Conservation (phyloP, 2,797 vertebrate species). For the Bradypus variegatus region DNA sequence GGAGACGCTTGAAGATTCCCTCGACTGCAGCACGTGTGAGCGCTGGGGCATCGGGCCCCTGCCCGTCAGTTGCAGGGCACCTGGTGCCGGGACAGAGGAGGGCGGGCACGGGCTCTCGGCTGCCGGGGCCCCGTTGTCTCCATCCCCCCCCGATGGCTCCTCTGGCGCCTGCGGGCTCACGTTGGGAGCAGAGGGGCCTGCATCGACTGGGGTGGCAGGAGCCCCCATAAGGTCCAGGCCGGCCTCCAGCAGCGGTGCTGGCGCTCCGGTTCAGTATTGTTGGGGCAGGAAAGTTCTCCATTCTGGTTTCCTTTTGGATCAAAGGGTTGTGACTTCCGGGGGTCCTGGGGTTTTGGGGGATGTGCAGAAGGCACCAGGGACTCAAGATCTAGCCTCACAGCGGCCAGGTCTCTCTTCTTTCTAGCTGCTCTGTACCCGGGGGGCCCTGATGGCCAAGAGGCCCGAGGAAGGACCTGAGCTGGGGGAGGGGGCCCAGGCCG, state of each 20-base stretch:
- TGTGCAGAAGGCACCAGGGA: background rate
- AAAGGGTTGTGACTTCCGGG: background rate
- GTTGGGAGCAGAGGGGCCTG: background rate
- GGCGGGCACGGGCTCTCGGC: background rate
- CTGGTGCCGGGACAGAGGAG: background rate
- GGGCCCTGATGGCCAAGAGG: background rate
- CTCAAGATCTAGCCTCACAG: background rate
- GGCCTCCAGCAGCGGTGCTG: background rate
- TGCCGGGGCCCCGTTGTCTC: background rate
- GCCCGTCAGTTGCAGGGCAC: background rate
- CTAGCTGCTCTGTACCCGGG: background rate
- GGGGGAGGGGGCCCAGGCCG: background rate
- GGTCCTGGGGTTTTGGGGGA: background rate
- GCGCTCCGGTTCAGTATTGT: fast-evolving
- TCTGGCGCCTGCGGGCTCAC: background rate
- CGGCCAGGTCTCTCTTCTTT: background rate
- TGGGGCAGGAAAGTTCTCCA: background rate
- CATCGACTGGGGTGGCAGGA: too few species aligned
- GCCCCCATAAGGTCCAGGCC: background rate
- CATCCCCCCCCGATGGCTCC: background rate
- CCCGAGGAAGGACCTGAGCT: background rate
- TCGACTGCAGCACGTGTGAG: background rate
- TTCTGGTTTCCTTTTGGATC: background rate
- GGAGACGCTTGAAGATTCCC: background rate
- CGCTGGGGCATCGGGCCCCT: background rate